Conservation (phyloP, 2,888 invertebrate genomes). For the Oligia strigilis region DNA sequence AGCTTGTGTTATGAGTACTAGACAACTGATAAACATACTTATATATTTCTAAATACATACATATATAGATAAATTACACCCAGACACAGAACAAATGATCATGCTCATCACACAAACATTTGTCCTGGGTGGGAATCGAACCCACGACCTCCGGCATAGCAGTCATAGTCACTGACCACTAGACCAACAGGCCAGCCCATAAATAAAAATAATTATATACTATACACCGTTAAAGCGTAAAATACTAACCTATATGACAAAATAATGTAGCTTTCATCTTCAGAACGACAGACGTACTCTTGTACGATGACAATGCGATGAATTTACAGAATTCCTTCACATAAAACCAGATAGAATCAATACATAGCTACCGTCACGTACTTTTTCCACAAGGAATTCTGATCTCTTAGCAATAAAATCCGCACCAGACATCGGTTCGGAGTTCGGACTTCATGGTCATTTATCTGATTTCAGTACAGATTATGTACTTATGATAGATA, state of each 20-base stretch:
- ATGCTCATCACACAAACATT: too few species aligned
- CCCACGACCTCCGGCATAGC: too few species aligned
- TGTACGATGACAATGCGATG: constrained; percentile 42
- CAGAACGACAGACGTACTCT: constrained; percentile 11
- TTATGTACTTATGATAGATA: constrained; percentile 14
- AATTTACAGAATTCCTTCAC: constrained; percentile 53
- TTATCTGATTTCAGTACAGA: constrained; percentile 40
- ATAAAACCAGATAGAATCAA: constrained; percentile 49
- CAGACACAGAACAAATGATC: too few species aligned
- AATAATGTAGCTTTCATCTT: constrained; percentile 8
- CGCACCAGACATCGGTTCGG: constrained; percentile 46
- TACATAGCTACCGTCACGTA: constrained; percentile 46
- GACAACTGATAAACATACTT: too few species aligned
- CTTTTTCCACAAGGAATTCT: constrained; percentile 51
- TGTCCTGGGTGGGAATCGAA: too few species aligned
- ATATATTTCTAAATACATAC: too few species aligned
- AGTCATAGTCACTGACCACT: too few species aligned
- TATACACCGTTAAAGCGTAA: neutral
- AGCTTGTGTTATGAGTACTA: too few species aligned
- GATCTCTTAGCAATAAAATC: constrained; percentile 59
- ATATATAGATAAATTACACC: too few species aligned
- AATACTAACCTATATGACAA: neutral
- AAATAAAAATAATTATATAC: neutral
- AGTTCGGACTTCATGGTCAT: constrained; percentile 50
- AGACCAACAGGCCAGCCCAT: too few species aligned